phyloP scores from a whole-genome alignment of 2,888 invertebrate genomes.

The Halocaridina rubra region DNA sequence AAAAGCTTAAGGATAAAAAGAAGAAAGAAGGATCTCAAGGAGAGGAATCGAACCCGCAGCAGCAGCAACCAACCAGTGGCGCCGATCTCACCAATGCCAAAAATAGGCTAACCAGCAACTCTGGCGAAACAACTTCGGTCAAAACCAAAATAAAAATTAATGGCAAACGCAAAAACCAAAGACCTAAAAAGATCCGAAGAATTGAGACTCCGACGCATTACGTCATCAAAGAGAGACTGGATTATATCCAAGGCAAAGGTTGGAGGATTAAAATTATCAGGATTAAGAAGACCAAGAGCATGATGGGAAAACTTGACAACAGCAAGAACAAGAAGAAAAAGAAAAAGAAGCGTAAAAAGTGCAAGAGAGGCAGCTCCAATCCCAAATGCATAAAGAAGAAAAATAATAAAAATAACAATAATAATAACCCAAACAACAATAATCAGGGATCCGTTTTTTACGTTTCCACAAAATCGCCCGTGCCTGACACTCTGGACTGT shows the following conservation, averaged over 20 bases:
- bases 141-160: background rate
- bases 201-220: slow-evolving; percentile 29
- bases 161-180: background rate
- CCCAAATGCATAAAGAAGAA: background rate
- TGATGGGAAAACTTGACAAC: background rate
- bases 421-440: background rate
- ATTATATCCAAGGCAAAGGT: slow-evolving; percentile 17
- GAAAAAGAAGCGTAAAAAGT: background rate
- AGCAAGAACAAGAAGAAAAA: background rate
- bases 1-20: background rate
- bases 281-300: slow-evolving; percentile 20
- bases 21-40: no score
- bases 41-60: background rate
- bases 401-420: background rate
- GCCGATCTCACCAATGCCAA: background rate
- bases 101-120: background rate
- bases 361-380: no score
- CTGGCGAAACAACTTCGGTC: background rate
- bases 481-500: background rate
- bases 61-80: background rate
- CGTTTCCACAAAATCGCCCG: background rate
- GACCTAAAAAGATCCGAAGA: background rate
- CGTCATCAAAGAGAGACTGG: slow-evolving; percentile 25
- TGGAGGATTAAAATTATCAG: slow-evolving; percentile 25
- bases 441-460: background rate